A percentile compares a stretch with the other conserved stretches of the same genome.
Conservation (phyloP, 2,797 vertebrate genomes). For the Sebastes alutus region DNA sequence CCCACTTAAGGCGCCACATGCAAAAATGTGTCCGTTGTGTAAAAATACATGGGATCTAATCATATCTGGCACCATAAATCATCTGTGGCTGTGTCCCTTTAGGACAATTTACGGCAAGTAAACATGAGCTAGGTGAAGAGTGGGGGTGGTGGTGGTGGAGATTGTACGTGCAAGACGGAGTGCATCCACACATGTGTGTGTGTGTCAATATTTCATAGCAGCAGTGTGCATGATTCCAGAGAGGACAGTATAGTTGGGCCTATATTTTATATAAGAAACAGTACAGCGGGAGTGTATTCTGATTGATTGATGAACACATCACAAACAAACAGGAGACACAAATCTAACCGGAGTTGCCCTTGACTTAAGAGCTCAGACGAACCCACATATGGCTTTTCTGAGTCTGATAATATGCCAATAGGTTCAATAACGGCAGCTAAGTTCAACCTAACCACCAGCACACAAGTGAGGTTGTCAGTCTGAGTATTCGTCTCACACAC, state of each 20-base stretch:
- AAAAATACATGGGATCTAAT: constrained; percentile 70
- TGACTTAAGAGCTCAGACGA: constrained; percentile 17
- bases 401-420: constrained; percentile 63
- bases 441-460: constrained; percentile 45
- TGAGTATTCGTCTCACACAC: constrained; percentile 50
- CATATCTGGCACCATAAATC: constrained; percentile 69
- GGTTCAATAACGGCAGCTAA: constrained; percentile 45
- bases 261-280: constrained; percentile 42
- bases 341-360: background rate
- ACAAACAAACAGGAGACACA: constrained; percentile 42
- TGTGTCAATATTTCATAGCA: constrained; percentile 36
- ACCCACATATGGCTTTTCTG: constrained; percentile 45
- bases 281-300: background rate
- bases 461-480: constrained; percentile 59
- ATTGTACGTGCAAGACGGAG: constrained; percentile 27
- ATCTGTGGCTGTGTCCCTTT: constrained; percentile 65
- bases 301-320: constrained; percentile 49
- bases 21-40: constrained; percentile 59
- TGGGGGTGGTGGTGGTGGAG: constrained; percentile 24
- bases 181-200: constrained; percentile 1
- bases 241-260: constrained; percentile 36
- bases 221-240: background rate
- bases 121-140: constrained; percentile 49
- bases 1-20: constrained; percentile 57
- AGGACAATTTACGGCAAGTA: constrained; percentile 65